Evolutionary conservation across 2,797 vertebrate species (phyloP), one percentile per base, ranked within the genome.

Genomic region (Menidia menidia): DNA sequence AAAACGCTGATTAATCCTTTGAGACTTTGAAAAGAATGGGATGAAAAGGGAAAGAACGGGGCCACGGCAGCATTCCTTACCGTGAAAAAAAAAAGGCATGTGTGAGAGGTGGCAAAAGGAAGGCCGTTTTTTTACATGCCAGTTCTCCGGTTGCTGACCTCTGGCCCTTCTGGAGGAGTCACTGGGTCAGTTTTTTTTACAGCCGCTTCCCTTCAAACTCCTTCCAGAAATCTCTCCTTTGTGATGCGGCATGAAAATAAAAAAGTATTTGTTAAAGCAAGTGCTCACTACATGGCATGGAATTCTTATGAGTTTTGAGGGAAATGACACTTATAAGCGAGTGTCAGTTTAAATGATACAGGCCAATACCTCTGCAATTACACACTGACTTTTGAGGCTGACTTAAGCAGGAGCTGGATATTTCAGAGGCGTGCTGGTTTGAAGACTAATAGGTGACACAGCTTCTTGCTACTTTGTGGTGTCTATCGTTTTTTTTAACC

Each of bases 1-100:
- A 25, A 25, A 69, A 53, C 55, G 71, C 65, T 68, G 81, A 88
- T 90, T 87, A 81, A 84, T 87, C 81, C 67, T 77, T 53, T 71
- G 85, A 81, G 86, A 58, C 1, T 31, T 64, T 39, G 64, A 56
- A 65, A 58, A 32, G 66, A 68, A 73, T 16, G 35, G 35, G 10
- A 1, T 31, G 62, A 33, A 65, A 59, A 68, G 70, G 74, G 71
- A 77, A 73, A 30, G 71, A 60, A 78, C 56, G 66, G 54, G 54
- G 71, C 66, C 58, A 35, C 1, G 3, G 56, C 47, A 53, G 52
- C 52, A 61, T 12, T n/a, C 62, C 43, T 56, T 16, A 11, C 60
- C 71, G 30, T 71, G 25, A 25, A 25, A 1, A 25, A 25, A 25
- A 25, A 25, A 25, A 39, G 18, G 57, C 56, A 13, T 25, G 9